These are phyloP conservation scores for Okamejei kenojei DNA, from an alignment of 2,797 vertebrate genomes.

Conservation along the genomic window DNA sequence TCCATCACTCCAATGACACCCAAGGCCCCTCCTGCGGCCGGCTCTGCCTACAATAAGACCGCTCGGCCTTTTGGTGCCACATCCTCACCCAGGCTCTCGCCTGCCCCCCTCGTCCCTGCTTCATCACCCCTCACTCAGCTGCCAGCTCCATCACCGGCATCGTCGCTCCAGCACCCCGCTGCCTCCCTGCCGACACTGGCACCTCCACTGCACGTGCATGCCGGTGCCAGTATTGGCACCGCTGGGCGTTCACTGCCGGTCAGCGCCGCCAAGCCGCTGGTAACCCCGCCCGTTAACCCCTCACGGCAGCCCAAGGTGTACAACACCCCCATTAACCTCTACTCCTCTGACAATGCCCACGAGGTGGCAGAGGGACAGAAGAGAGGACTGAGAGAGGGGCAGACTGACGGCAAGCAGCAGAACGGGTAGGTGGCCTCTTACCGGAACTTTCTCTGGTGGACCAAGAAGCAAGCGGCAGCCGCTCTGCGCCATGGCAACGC, in stretches of 20 bases:
- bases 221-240: constrained; percentile 56
- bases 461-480: background rate
- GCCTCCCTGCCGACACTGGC: constrained; percentile 54
- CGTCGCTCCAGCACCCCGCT: constrained; percentile 45
- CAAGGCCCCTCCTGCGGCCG: constrained; percentile 61
- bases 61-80: constrained; percentile 81
- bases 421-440: constrained; percentile 80
- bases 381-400: constrained; percentile 75
- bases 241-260: constrained; percentile 57
- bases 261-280: constrained; percentile 66
- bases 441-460: background rate
- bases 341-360: constrained; percentile 67
- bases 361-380: constrained; percentile 79
- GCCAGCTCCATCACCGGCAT: background rate
- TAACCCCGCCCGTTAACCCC: constrained; percentile 58
- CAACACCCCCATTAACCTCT: constrained; percentile 70
- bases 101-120: constrained; percentile 58
- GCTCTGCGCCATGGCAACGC: too few relatives aligned
- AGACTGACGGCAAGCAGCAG: constrained; percentile 70
- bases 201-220: constrained; percentile 57
- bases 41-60: constrained; percentile 82
- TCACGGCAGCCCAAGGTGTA: constrained; percentile 76
- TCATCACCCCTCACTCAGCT: constrained; percentile 47
- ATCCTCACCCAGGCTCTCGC: constrained; percentile 70
- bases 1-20: constrained; percentile 60